phyloP scores from a whole-genome alignment of 2,888 invertebrate species.

The Drosophila ustulata region DNA sequence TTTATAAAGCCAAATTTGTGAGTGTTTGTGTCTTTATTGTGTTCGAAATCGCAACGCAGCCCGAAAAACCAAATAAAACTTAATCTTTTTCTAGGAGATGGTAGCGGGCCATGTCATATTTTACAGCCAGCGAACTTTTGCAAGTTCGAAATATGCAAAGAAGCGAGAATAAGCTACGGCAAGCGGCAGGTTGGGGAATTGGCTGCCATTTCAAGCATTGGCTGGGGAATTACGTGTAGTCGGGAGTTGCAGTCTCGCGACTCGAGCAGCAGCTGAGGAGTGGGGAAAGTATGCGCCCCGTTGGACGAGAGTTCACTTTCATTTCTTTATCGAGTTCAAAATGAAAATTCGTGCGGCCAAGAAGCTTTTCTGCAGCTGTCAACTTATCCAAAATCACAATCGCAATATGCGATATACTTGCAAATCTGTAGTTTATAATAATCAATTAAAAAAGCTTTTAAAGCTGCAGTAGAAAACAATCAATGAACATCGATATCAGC shows the following conservation, averaged over 20 bases:
- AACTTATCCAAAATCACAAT: neutral
- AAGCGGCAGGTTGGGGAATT: constrained; percentile 27
- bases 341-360: constrained; percentile 33
- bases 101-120: constrained; percentile 37
- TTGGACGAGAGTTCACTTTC: constrained; percentile 23
- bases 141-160: constrained; percentile 68
- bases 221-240: constrained; percentile 47
- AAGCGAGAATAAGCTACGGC: constrained; percentile 26
- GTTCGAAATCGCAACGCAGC: constrained; percentile 17
- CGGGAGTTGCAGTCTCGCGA: neutral
- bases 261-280: neutral
- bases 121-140: constrained; percentile 40
- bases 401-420: too few relatives aligned
- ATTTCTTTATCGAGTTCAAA: neutral
- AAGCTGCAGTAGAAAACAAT: too few relatives aligned
- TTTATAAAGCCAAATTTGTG: neutral
- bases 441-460: too few relatives aligned
- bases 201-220: constrained; percentile 38
- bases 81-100: constrained; percentile 56
- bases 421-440: too few relatives aligned
- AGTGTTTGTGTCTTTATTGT: constrained; percentile 38
- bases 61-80: constrained; percentile 59
- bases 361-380: constrained; percentile 21
- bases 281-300: neutral
- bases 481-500: too few relatives aligned